Base-by-base conservation (phyloP, 2,888 invertebrate genomes). In the Patella ulyssiponensis region DNA sequence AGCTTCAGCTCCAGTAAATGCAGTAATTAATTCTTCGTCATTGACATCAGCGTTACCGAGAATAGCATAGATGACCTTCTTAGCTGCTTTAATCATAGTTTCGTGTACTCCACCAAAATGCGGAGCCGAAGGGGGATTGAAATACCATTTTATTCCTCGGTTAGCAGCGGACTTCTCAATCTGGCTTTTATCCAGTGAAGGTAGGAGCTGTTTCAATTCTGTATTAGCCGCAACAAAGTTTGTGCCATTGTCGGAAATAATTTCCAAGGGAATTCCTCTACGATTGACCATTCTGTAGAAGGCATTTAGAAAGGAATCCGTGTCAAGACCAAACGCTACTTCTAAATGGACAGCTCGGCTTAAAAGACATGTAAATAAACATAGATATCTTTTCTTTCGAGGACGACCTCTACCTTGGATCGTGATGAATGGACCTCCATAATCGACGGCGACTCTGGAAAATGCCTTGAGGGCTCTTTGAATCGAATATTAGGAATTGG, bases 321-420 rank as follows among this genome's bases (percentile, higher is more conserved):
- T 81, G 23, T 81, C 80, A 20, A 82, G 23, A 17, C 76, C 53
- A 73, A 53, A 78, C 0, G 80, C 77, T 12, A 78, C 20, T 77
- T 82, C 81, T n/a, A 83, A 53, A 69, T 83, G 78, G 15, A 82
- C 83, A 15, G 85, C 84, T 69, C 85, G 52, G 11, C 77, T 75
- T 14, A 27, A 54, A 14, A 85, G 27, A 73, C 84, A 84, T 1
- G 79, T 78, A 53, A 80, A 77, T 17, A 81, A 53, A 73, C 77
- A 77, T 51, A 82, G 56, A 70, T 83, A 84, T 23, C 83, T 20
- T 64, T 84, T 84, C 15, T 73, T 52, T 20, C 76, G 70, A 17
- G 52, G 14, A 53, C 78, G 81, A 44, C 82, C 84, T 64, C 84
- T 70, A 3, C 84, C 81, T 69, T 81, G 82, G 15, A 71, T 76